These are phyloP conservation scores for Stegana nigrithorax DNA, from an alignment of 2,888 invertebrate species.

Conservation along the genomic window DNA sequence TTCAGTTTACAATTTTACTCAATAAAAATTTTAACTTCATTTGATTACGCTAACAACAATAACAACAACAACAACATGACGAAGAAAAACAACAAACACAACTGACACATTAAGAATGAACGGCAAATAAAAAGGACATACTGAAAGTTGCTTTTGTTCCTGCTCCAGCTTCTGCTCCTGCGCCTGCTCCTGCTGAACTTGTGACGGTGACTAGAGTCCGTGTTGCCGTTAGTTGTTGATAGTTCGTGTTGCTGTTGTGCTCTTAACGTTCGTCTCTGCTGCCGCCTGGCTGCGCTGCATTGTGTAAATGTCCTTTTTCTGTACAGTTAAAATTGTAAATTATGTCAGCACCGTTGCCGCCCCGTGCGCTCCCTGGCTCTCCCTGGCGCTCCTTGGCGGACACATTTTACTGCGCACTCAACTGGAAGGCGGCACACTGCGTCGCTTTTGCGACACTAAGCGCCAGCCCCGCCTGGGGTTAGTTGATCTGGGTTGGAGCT, in stretches of 20 bases:
- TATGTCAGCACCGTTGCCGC: slow-evolving; percentile 49
- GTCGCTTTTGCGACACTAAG: not conserved
- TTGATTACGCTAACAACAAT: slow-evolving; percentile 32
- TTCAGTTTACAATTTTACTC: slow-evolving; percentile 58
- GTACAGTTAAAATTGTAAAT: slow-evolving; percentile 57
- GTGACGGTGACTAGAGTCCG: no score
- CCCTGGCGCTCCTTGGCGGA: not conserved
- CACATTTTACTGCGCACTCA: not conserved
- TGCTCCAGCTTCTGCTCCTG: not conserved
- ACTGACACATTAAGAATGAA: not conserved
- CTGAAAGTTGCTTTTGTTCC: not conserved
- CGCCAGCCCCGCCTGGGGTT: not conserved
- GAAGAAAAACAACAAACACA: not conserved
- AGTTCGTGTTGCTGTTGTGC: not conserved
- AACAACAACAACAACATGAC: not conserved
- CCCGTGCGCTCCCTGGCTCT: slow-evolving; percentile 26
- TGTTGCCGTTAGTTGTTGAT: not conserved
- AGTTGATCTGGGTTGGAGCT: not conserved
- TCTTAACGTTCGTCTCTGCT: not conserved
- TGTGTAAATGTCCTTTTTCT: slow-evolving; percentile 40
- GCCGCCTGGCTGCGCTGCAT: not conserved
- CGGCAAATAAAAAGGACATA: not conserved
- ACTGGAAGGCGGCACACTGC: not conserved
- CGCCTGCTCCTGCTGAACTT: not conserved
- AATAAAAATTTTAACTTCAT: slow-evolving; percentile 55